Evolutionary conservation across 2,888 invertebrate species (phyloP), one percentile per base, ranked within the genome.

Genomic region (Epinotia demarniana): DNA sequence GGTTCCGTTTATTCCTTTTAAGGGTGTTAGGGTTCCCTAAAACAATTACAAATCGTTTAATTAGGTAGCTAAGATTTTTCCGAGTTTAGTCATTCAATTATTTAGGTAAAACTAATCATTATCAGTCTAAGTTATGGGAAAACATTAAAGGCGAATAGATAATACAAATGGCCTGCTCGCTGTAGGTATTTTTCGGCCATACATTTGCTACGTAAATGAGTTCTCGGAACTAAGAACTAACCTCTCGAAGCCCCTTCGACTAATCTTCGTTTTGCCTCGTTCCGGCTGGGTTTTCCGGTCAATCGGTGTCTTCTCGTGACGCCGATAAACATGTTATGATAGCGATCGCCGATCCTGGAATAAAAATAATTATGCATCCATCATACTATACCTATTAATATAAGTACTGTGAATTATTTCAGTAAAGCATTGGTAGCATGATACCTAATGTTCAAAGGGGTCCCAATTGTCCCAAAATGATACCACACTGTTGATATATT

Each of bases 191-290:
- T 62, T 55, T 62, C 27, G 62, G 49, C 46, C 33, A 19, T 66
- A 60, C 27, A 64, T 64, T 72, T 58, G 57, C 58, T 72, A 72
- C 66, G 72, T 19, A 67, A 73, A 75, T 75, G 64, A 70, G 33
- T 70, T 64, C 64, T 63, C 64, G 69, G 57, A 53, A 70, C 23
- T 43, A 27, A 70, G 23, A 23, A 23, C 2, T 23, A 23, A n/a
- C 16, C 58, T 64, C 33, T 74, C 64, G 58, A 18, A 19, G 62
- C 68, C 55, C 19, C 57, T 39, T 69, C 69, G 57, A 58, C 27
- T 39, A 58, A 68, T 70, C 58, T 60, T 75, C 53, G 58, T 63
- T 74, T 58, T 69, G 74, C 61, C 73, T 74, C 16, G 27, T 46
- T 64, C 39, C 23, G 63, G 49, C 58, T 75, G 74, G 70, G 58